Base-by-base conservation (phyloP, 2,113 vertebrate genomes). In the Pantherophis guttatus region DNA sequence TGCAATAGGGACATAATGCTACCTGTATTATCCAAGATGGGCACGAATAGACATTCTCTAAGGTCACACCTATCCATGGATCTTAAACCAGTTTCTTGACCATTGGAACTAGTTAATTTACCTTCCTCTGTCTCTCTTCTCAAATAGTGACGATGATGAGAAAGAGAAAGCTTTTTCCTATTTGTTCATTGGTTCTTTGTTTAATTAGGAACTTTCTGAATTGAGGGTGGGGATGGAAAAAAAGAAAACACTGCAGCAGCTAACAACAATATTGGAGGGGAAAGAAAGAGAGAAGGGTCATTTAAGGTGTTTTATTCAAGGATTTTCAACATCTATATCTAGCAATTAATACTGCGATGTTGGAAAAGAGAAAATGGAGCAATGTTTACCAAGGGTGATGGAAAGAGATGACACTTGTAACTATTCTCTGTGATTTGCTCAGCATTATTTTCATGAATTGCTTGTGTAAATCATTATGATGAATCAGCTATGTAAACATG, bases 401-500 rank as follows among this genome's bases (percentile, higher is more conserved):
- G 89, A 90, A 90, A 90, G 57, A 62, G 29, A 1, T 2, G 87
- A 89, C 57, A 44, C n/a, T 52, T 92, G 65, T 70, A 89, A 94
- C 75, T 17, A 12, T 19, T 88, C 19, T 29, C 55, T 15, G 13
- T 29, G 26, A 90, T 65, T 90, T 70, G 26, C 26, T n/a, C 44
- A 70, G 59, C 92, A 94, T 86, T 93, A 59, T 59, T 93, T 95
- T 96, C 95, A 65, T 93, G 94, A 95, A 94, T 93, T 95, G 94
- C 21, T 0, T 94, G 94, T 90, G 5, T 95, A 95, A 94, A 95
- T 95, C 94, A 88, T 52, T 52, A 87, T 88, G 87, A 26, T 55
- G n/a, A 88, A 88, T 54, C 17, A 55, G 52, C 87, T 55, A 55
- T 50, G 95, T 96, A 95, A 94, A 96, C 94, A 93, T 88, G 94